Conservation (phyloP, 2,797 vertebrate species). For the Gymnoscopelus braueri region DNA sequence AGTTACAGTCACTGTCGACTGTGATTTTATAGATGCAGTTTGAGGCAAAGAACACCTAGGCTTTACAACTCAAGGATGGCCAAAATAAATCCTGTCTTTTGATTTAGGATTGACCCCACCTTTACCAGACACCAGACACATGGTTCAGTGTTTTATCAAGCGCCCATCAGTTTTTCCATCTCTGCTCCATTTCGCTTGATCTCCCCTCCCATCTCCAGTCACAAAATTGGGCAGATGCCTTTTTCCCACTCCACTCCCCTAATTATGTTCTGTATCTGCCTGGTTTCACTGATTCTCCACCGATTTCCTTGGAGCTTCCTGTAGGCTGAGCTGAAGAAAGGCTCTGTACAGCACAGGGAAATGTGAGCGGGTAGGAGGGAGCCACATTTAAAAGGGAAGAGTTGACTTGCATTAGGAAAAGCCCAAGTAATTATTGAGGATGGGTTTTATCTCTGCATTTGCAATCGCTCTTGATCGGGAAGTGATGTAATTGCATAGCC, state of each 20-base stretch:
- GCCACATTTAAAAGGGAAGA: conserved; percentile 55
- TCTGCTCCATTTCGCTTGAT: conserved; percentile 52
- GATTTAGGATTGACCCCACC: conserved; percentile 36
- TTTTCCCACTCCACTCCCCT: conserved; percentile 35
- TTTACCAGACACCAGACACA: conserved; percentile 39
- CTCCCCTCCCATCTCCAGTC: conserved; percentile 33
- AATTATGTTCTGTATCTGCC: conserved; percentile 47
- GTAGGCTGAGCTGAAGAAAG: conserved; percentile 11
- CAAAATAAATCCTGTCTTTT: conserved; percentile 23
- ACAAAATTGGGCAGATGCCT: conserved; percentile 20
- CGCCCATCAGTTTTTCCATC: conserved; percentile 37
- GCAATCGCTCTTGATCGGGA: neutral
- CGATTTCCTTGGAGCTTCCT: conserved; percentile 34
- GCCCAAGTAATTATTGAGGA: conserved; percentile 36
- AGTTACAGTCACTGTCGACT: neutral
- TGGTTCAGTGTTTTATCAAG: conserved; percentile 39
- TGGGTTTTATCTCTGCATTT: conserved; percentile 24
- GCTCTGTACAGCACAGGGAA: conserved; percentile 16
- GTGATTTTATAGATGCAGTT: conserved; percentile 28
- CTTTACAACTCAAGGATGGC: conserved; percentile 5
- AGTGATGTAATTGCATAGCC: conserved; percentile 34
- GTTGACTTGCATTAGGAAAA: conserved; percentile 51
- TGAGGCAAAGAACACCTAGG: conserved; percentile 25
- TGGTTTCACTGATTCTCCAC: conserved; percentile 36
- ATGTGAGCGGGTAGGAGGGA: conserved; percentile 22